Evolutionary conservation across 2,888 invertebrate species (phyloP).

Genomic region (Hoplodrina blanda): DNA sequence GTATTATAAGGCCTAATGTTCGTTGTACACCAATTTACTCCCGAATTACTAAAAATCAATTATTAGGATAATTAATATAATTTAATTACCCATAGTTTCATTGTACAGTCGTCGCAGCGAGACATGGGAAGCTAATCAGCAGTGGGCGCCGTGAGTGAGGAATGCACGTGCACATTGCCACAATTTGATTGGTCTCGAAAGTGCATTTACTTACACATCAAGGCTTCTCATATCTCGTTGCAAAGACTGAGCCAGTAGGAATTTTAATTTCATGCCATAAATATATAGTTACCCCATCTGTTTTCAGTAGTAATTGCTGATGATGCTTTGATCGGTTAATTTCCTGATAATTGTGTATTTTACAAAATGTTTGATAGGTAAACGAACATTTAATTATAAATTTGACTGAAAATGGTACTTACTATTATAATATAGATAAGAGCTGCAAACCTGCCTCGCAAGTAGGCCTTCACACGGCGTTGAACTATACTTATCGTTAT

Average conservation of each 20-base stretch:
- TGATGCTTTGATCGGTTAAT: not conserved
- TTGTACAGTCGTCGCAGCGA: slow-evolving; percentile 23
- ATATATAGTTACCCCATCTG: slow-evolving; percentile 39
- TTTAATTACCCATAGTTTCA: slow-evolving; percentile 42
- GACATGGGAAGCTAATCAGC: not conserved
- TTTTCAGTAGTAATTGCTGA: slow-evolving; percentile 15
- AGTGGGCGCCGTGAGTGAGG: not conserved
- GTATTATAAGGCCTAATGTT: slow-evolving; percentile 56
- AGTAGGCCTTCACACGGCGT: not conserved
- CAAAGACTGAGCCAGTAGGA: slow-evolving; percentile 13
- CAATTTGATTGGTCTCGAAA: slow-evolving; percentile 2
- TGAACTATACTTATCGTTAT: not conserved
- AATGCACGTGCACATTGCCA: too few species aligned
- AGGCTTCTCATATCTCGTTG: slow-evolving; percentile 20
- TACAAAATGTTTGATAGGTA: slow-evolving; percentile 18
- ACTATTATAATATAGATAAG: not conserved
- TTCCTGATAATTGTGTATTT: slow-evolving; percentile 2
- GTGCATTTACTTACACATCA: slow-evolving; percentile 11
- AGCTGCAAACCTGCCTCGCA: slow-evolving; percentile 1
- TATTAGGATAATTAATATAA: slow-evolving; percentile 55
- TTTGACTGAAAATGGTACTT: not conserved
- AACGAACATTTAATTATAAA: not conserved
- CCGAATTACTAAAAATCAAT: slow-evolving; percentile 66
- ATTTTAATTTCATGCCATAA: slow-evolving; percentile 44
- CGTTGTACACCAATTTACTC: slow-evolving; percentile 58